Evolutionary conservation across 2,113 vertebrate genomes (phyloP).

Genomic region (Corvus moneduloides): DNA sequence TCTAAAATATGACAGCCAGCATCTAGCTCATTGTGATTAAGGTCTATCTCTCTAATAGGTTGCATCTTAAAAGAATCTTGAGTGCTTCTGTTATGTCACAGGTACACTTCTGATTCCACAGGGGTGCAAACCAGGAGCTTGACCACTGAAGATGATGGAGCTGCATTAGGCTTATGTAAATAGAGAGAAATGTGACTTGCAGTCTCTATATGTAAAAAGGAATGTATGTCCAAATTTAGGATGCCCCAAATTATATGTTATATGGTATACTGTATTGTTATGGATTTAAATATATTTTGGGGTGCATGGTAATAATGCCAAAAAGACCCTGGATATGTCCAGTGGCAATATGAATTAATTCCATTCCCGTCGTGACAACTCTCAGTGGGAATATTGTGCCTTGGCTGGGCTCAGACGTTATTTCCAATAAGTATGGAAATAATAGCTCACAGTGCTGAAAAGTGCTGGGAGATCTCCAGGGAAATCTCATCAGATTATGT

Average conservation of each 20-base stretch:
- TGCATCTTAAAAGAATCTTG: not conserved
- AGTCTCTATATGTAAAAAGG: not conserved
- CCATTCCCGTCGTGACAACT: slow-evolving; percentile 13
- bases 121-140: not conserved
- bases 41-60: not conserved
- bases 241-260: not conserved
- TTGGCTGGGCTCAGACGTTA: slow-evolving; percentile 58
- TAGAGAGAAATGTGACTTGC: not conserved
- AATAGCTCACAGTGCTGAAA: slow-evolving; percentile 51
- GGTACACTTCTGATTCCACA: not conserved
- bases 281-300: slow-evolving; percentile 3
- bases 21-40: not conserved
- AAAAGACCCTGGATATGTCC: not conserved
- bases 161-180: not conserved
- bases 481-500: slow-evolving; percentile 73
- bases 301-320: slow-evolving; percentile 5
- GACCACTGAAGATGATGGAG: not conserved
- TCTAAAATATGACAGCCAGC: not conserved
- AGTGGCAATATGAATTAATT: slow-evolving; percentile 59
- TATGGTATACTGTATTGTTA: not conserved
- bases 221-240: not conserved
- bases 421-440: slow-evolving; percentile 79
- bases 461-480: slow-evolving; percentile 57
- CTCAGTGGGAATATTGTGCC: slow-evolving; percentile 48
- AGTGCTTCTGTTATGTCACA: not conserved